A percentile compares a stretch with the other conserved stretches of the same genome.
phyloP scores from a whole-genome alignment of 92 coral and sea anemone genomes.

The Nematostella vectensis region DNA sequence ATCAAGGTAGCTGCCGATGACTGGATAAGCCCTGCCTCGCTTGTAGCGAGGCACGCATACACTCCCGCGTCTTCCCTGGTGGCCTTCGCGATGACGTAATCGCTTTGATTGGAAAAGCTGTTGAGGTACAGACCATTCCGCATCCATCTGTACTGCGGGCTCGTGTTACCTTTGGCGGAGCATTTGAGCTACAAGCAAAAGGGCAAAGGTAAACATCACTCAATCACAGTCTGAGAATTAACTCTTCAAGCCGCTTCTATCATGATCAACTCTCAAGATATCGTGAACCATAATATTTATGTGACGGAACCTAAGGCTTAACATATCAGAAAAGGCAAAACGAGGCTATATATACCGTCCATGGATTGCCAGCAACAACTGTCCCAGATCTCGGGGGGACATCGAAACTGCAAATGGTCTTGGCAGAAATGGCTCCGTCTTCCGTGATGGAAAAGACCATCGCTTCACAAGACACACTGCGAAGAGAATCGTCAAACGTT shows the following conservation, averaged over 20 bases:
- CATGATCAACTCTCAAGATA: too few species aligned
- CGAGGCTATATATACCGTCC: too few species aligned
- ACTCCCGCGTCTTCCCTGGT: slow-evolving; percentile 70
- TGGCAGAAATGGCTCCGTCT: slow-evolving; percentile 47
- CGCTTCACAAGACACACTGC: slow-evolving; percentile 72
- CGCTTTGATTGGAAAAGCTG: slow-evolving; percentile 47
- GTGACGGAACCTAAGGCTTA: too few species aligned
- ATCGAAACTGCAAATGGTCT: slow-evolving; percentile 67
- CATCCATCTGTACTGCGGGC: slow-evolving; percentile 84
- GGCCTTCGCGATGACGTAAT: slow-evolving; percentile 42
- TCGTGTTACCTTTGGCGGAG: slow-evolving; percentile 68
- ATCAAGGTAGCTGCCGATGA: slow-evolving; percentile 43
- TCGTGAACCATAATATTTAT: too few species aligned
- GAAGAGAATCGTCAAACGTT: slow-evolving; percentile 3
- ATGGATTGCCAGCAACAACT: slow-evolving; percentile 18
- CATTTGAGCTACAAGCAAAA: slow-evolving; percentile 67
- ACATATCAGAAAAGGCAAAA: too few species aligned
- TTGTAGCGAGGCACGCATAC: slow-evolving; percentile 78
- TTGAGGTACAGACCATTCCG: slow-evolving; percentile 66
- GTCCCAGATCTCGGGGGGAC: slow-evolving; percentile 5
- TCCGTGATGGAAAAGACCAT: slow-evolving; percentile 68
- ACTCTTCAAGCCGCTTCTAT: too few species aligned
- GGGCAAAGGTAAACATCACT: too few species aligned
- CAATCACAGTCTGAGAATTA: too few species aligned
- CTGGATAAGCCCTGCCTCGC: slow-evolving; percentile 79